Evolutionary conservation across 2,113 vertebrate genomes (phyloP).

Genomic region (Nicator chloris): DNA sequence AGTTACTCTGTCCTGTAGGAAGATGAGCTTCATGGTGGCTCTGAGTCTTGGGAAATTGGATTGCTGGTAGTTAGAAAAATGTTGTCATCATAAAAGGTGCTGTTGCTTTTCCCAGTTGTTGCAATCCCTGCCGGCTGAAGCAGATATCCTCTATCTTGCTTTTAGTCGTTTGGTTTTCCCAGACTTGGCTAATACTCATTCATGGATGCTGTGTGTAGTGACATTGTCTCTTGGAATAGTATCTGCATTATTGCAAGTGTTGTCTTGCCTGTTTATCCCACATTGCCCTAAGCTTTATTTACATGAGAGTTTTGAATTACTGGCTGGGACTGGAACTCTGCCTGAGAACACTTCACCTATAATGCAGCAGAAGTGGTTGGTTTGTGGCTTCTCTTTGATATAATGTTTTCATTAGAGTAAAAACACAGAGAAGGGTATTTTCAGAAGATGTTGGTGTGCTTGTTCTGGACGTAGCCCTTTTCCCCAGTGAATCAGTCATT

Average conservation of each 20-base stretch:
- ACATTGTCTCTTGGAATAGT: neutral
- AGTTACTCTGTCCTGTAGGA: neutral
- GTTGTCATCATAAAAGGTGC: neutral
- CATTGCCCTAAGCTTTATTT: slow-evolving; percentile 36
- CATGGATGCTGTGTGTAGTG: neutral
- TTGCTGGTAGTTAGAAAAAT: neutral
- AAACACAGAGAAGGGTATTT: neutral
- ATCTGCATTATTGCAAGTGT: neutral
- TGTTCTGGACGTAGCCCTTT: neutral
- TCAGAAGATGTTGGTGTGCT: neutral
- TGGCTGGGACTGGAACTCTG: slow-evolving; percentile 17
- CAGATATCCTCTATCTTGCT: neutral
- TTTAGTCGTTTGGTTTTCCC: neutral
- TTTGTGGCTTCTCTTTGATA: slow-evolving; percentile 53
- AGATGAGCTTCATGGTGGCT: neutral
- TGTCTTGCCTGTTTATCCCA: neutral
- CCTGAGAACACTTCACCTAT: neutral
- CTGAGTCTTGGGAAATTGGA: neutral
- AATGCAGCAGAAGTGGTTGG: neutral
- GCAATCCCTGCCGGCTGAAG: neutral
- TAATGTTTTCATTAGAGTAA: slow-evolving; percentile 15
- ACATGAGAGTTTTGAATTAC: neutral
- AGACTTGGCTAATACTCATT: neutral
- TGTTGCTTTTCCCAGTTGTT: neutral
- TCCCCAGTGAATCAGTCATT: slow-evolving; percentile 6